phyloP scores from a whole-genome alignment of 2,888 invertebrate genomes.

The Molanna angustata region DNA sequence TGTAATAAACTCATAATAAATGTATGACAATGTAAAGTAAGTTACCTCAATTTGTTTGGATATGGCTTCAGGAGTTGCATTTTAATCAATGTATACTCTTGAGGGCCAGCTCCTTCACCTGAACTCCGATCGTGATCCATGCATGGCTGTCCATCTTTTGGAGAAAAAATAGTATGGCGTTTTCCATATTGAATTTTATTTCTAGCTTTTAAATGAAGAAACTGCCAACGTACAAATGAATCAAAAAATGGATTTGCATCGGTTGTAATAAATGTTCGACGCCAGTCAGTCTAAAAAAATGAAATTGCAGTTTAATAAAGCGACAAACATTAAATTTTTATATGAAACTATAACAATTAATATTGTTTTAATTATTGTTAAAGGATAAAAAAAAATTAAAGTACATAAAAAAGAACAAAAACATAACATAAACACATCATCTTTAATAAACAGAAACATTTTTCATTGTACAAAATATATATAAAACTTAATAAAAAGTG shows the following conservation, averaged over 20 bases:
- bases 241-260: conserved; percentile 97
- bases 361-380: too few relatives aligned
- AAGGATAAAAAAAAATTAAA: too few relatives aligned
- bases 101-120: conserved; percentile 97
- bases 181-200: conserved; percentile 97
- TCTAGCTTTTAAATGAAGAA: conserved; percentile 74
- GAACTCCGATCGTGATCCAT: conserved; percentile 98
- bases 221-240: conserved; percentile 98
- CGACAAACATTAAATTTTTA: too few relatives aligned
- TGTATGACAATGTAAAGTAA: too few relatives aligned
- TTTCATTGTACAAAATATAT: too few relatives aligned
- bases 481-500: too few relatives aligned
- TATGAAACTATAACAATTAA: too few relatives aligned
- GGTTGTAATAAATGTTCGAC: conserved; percentile 97
- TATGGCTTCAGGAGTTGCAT: conserved; percentile 78
- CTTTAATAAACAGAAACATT: too few relatives aligned
- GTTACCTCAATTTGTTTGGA: conserved; percentile 67
- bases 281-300: conserved; percentile 86
- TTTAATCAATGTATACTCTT: conserved; percentile 96
- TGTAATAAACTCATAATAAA: too few relatives aligned
- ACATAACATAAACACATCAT: too few relatives aligned
- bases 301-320: too few relatives aligned
- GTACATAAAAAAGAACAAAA: too few relatives aligned
- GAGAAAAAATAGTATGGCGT: conserved; percentile 93
- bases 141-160: conserved; percentile 95